Conservation (phyloP, 2,113 vertebrate species). For the Corythornis vintsioides region DNA sequence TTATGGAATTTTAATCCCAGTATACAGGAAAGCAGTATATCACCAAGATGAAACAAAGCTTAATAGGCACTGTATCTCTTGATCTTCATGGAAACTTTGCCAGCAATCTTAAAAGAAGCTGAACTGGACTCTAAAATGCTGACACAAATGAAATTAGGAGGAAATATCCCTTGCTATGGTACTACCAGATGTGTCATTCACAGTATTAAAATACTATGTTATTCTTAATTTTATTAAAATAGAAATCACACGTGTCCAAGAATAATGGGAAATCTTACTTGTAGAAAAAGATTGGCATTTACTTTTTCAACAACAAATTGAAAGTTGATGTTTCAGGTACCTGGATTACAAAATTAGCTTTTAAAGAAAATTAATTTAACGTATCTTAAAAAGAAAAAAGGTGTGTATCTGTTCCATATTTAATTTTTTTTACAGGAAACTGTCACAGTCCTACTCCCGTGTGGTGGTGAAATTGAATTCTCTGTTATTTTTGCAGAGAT, state of each 20-base stretch:
- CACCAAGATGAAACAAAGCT: conserved; percentile 37
- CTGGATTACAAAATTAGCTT: not conserved
- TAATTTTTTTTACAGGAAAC: not conserved
- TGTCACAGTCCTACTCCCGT: not conserved
- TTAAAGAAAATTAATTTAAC: not conserved
- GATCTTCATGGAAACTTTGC: conserved; percentile 20
- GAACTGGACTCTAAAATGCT: not conserved
- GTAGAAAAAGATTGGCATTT: not conserved
- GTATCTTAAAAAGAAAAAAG: not conserved
- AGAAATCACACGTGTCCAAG: not conserved
- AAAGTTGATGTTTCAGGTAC: not conserved
- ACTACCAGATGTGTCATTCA: not conserved
- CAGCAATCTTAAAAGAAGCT: not conserved
- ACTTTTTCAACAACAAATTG: not conserved
- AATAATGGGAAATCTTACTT: not conserved
- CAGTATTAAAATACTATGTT: not conserved
- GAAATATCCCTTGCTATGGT: not conserved
- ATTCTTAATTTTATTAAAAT: not conserved
- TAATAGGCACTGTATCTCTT: conserved; percentile 35
- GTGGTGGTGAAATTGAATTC: not conserved
- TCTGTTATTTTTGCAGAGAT: not conserved
- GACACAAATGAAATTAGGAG: not conserved
- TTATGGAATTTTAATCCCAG: conserved; percentile 46
- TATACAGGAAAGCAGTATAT: not conserved
- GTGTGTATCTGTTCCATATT: not conserved